These are phyloP conservation scores for Callionymus lyra DNA, from an alignment of 2,113 vertebrate species.

Conservation along the genomic window DNA sequence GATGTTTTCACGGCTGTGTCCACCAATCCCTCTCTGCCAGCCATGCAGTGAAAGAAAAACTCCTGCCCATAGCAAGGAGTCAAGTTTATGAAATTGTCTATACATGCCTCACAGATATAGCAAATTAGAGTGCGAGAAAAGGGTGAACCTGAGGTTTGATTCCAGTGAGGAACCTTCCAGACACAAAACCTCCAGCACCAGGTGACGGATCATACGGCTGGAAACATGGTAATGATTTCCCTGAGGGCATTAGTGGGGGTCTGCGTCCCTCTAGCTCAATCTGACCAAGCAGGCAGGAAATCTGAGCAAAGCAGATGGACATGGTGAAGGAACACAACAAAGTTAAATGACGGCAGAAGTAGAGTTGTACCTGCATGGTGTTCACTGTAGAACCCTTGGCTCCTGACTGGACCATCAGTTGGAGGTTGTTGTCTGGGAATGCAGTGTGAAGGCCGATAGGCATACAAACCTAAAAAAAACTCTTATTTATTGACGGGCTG, in stretches of 20 bases:
- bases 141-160: slow-evolving; percentile 80
- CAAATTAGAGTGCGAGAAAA: background rate
- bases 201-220: slow-evolving; percentile 86
- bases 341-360: background rate
- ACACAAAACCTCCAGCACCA: slow-evolving; percentile 86
- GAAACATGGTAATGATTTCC: slow-evolving; percentile 91
- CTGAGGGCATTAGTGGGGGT: slow-evolving; percentile 93
- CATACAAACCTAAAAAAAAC: slow-evolving; percentile 81
- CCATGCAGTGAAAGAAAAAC: slow-evolving; percentile 99
- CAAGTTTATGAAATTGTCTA: background rate
- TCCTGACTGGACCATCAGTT: slow-evolving; percentile 97
- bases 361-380: slow-evolving; percentile 83
- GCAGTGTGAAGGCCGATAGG: slow-evolving; percentile 83
- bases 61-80: slow-evolving; percentile 58
- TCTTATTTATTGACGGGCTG: too few relatives aligned
- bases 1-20: slow-evolving; percentile 98
- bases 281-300: slow-evolving; percentile 93
- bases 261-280: slow-evolving; percentile 93
- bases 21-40: slow-evolving; percentile 91
- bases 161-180: slow-evolving; percentile 91
- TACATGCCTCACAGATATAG: background rate
- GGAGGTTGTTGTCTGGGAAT: slow-evolving; percentile 95
- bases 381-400: slow-evolving; percentile 97
- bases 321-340: background rate
- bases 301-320: slow-evolving; percentile 65